phyloP scores from a whole-genome alignment of 2,797 vertebrate species.

The Todus mexicanus region DNA sequence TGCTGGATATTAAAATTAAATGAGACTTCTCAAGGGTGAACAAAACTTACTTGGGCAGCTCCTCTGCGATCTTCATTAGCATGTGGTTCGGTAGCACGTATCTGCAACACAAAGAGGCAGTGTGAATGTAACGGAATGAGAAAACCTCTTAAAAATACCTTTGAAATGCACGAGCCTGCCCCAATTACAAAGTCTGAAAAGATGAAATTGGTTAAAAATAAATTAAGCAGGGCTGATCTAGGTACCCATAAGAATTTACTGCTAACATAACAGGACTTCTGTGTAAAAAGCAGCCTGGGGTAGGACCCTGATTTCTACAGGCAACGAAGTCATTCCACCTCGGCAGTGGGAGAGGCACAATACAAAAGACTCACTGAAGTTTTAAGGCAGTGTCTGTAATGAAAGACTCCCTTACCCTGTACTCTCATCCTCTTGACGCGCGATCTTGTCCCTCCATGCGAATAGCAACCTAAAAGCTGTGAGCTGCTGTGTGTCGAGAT shows the following conservation, averaged over 20 bases:
- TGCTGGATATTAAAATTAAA: not conserved
- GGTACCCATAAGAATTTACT: not conserved
- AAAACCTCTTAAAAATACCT: not conserved
- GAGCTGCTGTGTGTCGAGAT: conserved; percentile 92
- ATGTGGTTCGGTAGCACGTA: conserved; percentile 94
- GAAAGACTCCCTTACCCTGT: conserved; percentile 82
- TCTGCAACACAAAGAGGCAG: conserved; percentile 67
- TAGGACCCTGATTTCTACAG: not conserved
- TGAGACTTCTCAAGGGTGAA: not conserved
- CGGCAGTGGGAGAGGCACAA: not conserved
- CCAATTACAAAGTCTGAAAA: not conserved
- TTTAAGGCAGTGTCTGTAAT: not conserved
- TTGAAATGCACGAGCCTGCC: not conserved
- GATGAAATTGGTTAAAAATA: not conserved
- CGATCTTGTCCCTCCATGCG: conserved; percentile 92
- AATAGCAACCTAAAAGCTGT: conserved; percentile 90
- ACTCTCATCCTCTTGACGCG: conserved; percentile 93
- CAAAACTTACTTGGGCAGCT: conserved; percentile 90
- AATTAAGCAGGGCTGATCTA: not conserved
- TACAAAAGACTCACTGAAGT: not conserved
- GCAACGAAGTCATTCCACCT: not conserved
- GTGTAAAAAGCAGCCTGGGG: not conserved
- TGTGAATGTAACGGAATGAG: not conserved
- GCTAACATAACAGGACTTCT: not conserved
- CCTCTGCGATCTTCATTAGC: conserved; percentile 92